A percentile compares a stretch with the other conserved stretches of the same genome.
These are phyloP conservation scores for Orgyia antiqua DNA, from an alignment of 2,888 invertebrate genomes.

Conservation along the genomic window DNA sequence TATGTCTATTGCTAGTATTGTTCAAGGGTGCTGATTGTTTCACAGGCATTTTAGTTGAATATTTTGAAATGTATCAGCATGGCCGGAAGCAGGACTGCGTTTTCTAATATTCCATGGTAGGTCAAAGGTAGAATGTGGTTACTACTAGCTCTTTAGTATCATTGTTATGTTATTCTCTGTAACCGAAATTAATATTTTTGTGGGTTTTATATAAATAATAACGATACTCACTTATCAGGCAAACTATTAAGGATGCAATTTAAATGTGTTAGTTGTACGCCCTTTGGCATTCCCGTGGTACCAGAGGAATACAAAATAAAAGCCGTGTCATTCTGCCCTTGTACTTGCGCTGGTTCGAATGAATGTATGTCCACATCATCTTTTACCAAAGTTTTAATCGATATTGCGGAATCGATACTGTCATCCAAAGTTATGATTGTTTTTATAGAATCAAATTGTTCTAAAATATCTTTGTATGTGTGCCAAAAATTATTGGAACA, in stretches of 20 bases:
- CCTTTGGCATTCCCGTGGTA: constrained; percentile 83
- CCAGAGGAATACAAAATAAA: constrained; percentile 82
- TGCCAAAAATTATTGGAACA: constrained; percentile 74
- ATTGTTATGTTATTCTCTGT: too few species aligned
- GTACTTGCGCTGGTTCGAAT: constrained; percentile 66
- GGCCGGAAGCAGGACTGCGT: too few species aligned
- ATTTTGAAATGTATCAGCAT: too few species aligned
- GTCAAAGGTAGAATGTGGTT: too few species aligned
- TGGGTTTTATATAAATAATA: too few species aligned
- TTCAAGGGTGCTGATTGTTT: too few species aligned
- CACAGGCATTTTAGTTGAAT: too few species aligned
- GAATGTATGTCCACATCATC: constrained; percentile 34
- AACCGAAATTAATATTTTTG: too few species aligned
- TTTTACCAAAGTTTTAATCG: constrained; percentile 35
- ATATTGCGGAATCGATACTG: constrained; percentile 21
- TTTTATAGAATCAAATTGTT: constrained; percentile 40
- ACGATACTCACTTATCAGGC: constrained; percentile 51
- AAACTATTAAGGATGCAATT: constrained; percentile 67
- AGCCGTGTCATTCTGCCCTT: constrained; percentile 46
- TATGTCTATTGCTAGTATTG: too few species aligned
- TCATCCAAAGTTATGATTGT: constrained; percentile 42
- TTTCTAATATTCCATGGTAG: too few species aligned
- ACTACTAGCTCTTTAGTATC: too few species aligned
- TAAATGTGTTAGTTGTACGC: constrained; percentile 79
- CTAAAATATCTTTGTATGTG: constrained; percentile 42